phyloP scores from a whole-genome alignment of 2,888 invertebrate species.

The Smittia aterrima region DNA sequence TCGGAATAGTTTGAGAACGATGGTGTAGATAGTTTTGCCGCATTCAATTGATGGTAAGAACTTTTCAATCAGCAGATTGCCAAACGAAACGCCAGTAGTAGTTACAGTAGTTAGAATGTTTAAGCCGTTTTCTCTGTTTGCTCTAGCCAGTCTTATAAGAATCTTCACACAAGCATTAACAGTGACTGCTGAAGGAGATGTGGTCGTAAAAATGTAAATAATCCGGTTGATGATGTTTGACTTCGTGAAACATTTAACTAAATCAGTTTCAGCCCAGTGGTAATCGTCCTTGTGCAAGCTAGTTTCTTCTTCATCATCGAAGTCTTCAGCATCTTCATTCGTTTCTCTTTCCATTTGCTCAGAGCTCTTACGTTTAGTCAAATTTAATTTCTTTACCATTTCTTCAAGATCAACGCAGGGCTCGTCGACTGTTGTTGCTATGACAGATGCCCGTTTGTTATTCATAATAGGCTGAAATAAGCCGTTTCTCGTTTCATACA shows the following conservation, averaged over 20 bases:
- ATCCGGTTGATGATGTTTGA: slow-evolving; percentile 75
- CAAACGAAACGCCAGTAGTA: no score
- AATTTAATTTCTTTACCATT: slow-evolving; percentile 44
- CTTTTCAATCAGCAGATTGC: slow-evolving; percentile 58
- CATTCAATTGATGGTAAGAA: slow-evolving; percentile 57
- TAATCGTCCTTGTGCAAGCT: slow-evolving; percentile 75
- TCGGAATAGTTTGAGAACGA: slow-evolving; percentile 72
- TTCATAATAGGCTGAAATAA: slow-evolving; percentile 61
- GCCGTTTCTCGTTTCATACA: slow-evolving; percentile 66
- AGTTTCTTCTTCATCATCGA: slow-evolving; percentile 51
- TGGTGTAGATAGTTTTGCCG: slow-evolving; percentile 62
- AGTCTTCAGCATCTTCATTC: slow-evolving; percentile 45
- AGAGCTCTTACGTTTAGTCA: background rate
- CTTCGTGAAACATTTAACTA: slow-evolving; percentile 69
- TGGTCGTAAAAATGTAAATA: slow-evolving; percentile 71
- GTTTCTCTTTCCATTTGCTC: no score
- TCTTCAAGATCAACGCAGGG: slow-evolving; percentile 58
- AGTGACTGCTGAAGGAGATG: slow-evolving; percentile 57
- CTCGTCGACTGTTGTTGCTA: slow-evolving; percentile 56
- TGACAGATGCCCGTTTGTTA: slow-evolving; percentile 26
- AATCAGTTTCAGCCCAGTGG: slow-evolving; percentile 79
- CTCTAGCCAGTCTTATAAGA: slow-evolving; percentile 73
- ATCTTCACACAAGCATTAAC: slow-evolving; percentile 75
- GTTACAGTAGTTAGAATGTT: slow-evolving; percentile 63
- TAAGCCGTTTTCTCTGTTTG: slow-evolving; percentile 66